Percentiles rank a stretch among this genome's conserved stretches.
Evolutionary conservation across 2,888 invertebrate genomes (phyloP).

Genomic region (Heliconius hortense): DNA sequence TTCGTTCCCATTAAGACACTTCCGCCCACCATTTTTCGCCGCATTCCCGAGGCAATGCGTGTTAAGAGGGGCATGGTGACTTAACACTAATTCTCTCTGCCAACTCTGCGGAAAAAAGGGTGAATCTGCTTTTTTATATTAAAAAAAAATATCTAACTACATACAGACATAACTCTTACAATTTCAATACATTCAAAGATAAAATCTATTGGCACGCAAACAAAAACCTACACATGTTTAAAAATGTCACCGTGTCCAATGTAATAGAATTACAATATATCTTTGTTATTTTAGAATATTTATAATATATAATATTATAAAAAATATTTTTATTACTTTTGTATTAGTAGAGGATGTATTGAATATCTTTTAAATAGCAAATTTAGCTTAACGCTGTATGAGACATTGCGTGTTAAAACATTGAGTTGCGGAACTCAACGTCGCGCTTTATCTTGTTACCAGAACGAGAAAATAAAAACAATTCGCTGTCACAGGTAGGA

Average conservation of each 20-base stretch:
- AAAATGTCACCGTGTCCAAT: conserved; percentile 46
- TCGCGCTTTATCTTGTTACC: not conserved
- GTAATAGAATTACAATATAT: conserved; percentile 43
- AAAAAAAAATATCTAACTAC: not conserved
- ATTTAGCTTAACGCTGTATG: not conserved
- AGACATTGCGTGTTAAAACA: not conserved
- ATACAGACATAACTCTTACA: not conserved
- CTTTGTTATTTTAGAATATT: not conserved
- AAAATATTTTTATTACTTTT: not conserved
- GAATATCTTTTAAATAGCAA: not conserved
- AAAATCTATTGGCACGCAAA: conserved; percentile 74
- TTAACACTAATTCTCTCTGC: not conserved
- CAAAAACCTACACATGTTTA: conserved; percentile 44
- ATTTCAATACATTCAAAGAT: conserved; percentile 48
- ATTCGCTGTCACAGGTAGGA: not conserved
- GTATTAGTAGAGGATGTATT: not conserved
- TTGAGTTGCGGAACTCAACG: too few species aligned
- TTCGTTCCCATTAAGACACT: not conserved
- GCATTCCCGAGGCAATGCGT: not conserved
- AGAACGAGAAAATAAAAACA: not conserved
- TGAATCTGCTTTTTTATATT: not conserved
- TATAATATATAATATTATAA: not conserved
- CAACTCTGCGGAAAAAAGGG: not conserved
- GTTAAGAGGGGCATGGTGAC: not conserved
- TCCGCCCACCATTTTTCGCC: not conserved